Evolutionary conservation across 2,113 vertebrate species (phyloP).

Genomic region (Perognathus longimembris): DNA sequence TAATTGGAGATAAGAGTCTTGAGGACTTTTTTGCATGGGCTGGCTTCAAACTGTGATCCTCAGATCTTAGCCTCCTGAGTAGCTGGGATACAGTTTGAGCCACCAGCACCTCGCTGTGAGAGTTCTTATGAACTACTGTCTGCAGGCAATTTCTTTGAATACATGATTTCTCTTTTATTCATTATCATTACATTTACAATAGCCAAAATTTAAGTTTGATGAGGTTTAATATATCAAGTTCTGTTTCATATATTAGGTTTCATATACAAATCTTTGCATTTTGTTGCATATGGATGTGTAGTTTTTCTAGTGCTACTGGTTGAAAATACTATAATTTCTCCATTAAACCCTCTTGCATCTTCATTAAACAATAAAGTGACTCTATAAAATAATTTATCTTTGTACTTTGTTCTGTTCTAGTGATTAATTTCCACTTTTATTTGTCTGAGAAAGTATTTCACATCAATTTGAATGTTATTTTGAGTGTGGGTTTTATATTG

Average conservation of each 20-base stretch:
- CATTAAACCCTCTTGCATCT: not conserved
- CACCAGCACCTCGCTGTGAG: too few species aligned
- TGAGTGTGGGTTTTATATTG: slow-evolving; percentile 25
- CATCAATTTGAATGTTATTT: not conserved
- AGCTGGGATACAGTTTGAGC: too few species aligned
- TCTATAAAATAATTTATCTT: slow-evolving; percentile 23
- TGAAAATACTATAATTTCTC: slow-evolving; percentile 10
- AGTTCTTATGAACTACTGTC: not conserved
- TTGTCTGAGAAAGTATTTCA: slow-evolving; percentile 18
- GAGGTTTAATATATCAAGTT: not conserved
- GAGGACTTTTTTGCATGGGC: too few species aligned
- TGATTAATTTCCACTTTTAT: slow-evolving; percentile 40
- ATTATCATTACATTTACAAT: slow-evolving; percentile 31
- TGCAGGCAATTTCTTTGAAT: slow-evolving; percentile 39
- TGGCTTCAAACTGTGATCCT: too few species aligned
- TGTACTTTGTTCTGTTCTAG: not conserved
- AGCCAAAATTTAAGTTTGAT: slow-evolving; percentile 11
- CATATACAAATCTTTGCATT: slow-evolving; percentile 13
- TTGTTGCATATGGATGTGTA: slow-evolving; percentile 19
- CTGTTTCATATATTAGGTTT: not conserved
- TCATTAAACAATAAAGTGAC: not conserved
- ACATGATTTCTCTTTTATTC: slow-evolving; percentile 9
- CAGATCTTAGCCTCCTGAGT: too few species aligned
- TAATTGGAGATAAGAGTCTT: too few species aligned
- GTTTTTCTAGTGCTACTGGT: slow-evolving; percentile 3